A percentile compares a stretch with the other conserved stretches of the same genome.
Conservation (phyloP, 2,797 vertebrate genomes). For the Sarcophilus harrisii region DNA sequence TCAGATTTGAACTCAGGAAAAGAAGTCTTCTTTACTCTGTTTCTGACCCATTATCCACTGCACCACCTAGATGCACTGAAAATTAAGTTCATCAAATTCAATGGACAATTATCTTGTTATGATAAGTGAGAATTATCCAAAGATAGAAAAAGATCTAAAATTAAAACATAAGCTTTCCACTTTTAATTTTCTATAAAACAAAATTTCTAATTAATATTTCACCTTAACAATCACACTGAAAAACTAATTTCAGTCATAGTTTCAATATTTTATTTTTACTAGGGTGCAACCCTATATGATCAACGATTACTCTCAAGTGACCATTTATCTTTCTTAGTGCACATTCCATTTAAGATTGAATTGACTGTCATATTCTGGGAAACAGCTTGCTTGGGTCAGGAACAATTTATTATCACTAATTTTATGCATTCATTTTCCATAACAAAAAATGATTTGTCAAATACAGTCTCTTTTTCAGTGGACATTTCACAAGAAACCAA, state of each 20-base stretch:
- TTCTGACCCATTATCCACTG: background rate
- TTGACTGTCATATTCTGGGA: constrained; percentile 26
- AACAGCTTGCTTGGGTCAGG: constrained; percentile 51
- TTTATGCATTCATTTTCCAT: constrained; percentile 41
- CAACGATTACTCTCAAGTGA: constrained; percentile 28
- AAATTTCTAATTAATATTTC: constrained; percentile 28
- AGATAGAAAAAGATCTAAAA: background rate
- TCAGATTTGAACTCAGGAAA: background rate
- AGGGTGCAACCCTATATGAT: constrained; percentile 22
- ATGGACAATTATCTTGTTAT: background rate
- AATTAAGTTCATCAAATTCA: background rate
- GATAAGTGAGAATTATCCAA: background rate
- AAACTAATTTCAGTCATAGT: constrained; percentile 6
- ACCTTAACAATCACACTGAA: constrained; percentile 37
- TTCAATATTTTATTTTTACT: constrained; percentile 33
- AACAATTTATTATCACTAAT: constrained; percentile 44
- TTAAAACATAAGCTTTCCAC: background rate
- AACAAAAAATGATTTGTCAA: constrained; percentile 30
- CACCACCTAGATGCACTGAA: background rate
- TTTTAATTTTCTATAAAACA: constrained; percentile 37
- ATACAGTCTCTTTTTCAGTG: constrained; percentile 17
- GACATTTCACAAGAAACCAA: constrained; percentile 33
- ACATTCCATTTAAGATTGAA: constrained; percentile 43
- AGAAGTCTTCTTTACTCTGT: background rate
- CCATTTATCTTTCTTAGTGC: constrained; percentile 6